Base-by-base conservation (phyloP, 2,113 vertebrate species). In the Salminus brasiliensis region DNA sequence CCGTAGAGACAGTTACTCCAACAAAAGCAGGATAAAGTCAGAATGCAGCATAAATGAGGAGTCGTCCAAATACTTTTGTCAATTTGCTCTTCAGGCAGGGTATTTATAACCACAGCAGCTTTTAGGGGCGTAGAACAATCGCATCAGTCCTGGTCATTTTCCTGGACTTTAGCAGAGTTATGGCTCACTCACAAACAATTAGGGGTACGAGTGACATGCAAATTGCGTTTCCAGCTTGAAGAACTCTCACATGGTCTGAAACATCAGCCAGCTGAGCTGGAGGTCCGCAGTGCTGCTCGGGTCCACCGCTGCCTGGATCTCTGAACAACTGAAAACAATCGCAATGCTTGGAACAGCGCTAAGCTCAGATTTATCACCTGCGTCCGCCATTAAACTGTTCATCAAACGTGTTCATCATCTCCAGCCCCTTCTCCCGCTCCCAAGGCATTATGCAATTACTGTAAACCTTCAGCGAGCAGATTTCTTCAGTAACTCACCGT, bases 401-500 rank as follows among this genome's bases (percentile, higher is more conserved):
- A 69, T 70, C 79, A 74, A n/a, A n/a, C n/a, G 30, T 32, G n/a
- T 78, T 65, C 67, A 69, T 70, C 79, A 74, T 68, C 52, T 52
- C 0, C 13, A 74, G 60, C 49, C 67, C n/a, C 59, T 73, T 74
- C 65, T 70, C 18, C 59, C 30, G 23, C 60, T 76, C 74, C 70
- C 47, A 23, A 62, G 63, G 71, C 53, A 81, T 74, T 78, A 80
- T 10, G 71, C 78, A 73, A 72, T 84, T 81, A 81, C 79, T 78
- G 62, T 74, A 69, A 81, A 69, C 41, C 70, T 74, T 74, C 76
- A 43, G 36, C 10, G 70, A 81, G 81, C 59, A 68, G 32, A 78
- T 57, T 55, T 73, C 78, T 77, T 73, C 63, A 80, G 52, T 57
- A 73, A 74, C 81, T 71, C 13, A 10, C 15, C 57, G 65, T 78